Evolutionary conservation across 2,888 invertebrate genomes (phyloP).

Genomic region (Drosophila neutralis): DNA sequence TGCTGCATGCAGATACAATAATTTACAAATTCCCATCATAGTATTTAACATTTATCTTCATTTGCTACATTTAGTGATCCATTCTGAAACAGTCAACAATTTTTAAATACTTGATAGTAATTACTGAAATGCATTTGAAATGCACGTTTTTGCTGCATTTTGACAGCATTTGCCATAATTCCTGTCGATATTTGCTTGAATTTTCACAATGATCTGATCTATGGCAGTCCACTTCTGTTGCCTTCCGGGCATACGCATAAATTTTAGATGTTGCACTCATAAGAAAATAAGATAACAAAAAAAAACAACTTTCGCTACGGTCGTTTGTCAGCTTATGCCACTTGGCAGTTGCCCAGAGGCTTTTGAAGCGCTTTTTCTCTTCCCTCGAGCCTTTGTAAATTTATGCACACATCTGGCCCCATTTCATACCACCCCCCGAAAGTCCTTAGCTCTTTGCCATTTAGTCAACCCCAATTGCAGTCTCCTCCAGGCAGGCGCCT

Average conservation of each 20-base stretch:
- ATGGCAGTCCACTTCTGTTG: slow-evolving; percentile 12
- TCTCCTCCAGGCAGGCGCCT: slow-evolving; percentile 17
- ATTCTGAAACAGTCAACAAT: background rate
- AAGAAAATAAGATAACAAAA: background rate
- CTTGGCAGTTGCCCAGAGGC: slow-evolving; percentile 57
- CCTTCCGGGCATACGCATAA: slow-evolving; percentile 37
- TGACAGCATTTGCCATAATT: background rate
- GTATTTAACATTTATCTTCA: slow-evolving; percentile 38
- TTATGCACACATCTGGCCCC: slow-evolving; percentile 51
- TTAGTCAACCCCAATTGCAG: slow-evolving; percentile 55
- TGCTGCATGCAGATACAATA: slow-evolving; percentile 7
- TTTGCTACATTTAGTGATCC: background rate
- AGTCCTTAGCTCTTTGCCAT: slow-evolving; percentile 43
- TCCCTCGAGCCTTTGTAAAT: slow-evolving; percentile 43
- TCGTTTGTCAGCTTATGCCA: slow-evolving; percentile 54
- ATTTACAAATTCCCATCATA: slow-evolving; percentile 14
- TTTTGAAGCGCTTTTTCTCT: slow-evolving; percentile 13
- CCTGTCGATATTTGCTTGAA: slow-evolving; percentile 24
- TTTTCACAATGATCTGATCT: slow-evolving; percentile 17
- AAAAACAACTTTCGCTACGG: slow-evolving; percentile 29
- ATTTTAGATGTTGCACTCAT: slow-evolving; percentile 30
- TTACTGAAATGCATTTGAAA: background rate
- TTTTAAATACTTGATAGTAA: background rate
- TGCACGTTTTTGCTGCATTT: no score
- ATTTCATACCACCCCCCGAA: background rate